Evolutionary conservation across 2,113 vertebrate species (phyloP).

Genomic region (Notothenia rossii): DNA sequence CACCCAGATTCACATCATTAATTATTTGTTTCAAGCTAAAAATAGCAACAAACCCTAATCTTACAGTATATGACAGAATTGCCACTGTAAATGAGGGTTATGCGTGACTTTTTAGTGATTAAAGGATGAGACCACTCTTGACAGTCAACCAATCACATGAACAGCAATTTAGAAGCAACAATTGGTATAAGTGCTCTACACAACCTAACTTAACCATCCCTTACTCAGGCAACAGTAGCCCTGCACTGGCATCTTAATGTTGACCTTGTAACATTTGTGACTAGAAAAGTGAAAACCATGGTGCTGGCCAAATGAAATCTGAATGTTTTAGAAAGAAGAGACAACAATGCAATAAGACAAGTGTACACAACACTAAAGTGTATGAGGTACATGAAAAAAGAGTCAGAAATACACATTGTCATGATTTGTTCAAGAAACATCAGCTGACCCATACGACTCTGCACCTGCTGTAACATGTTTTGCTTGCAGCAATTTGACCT

Average conservation of each 20-base stretch:
- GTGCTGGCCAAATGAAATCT: not conserved
- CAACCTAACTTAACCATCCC: not conserved
- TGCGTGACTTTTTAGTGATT: conserved; percentile 5
- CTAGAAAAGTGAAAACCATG: conserved; percentile 5
- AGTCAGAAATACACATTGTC: not conserved
- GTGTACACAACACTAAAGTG: not conserved
- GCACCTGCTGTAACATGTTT: not conserved
- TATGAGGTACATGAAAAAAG: not conserved
- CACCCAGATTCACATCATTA: conserved; percentile 28
- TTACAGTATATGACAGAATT: conserved; percentile 15
- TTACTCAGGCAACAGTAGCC: not conserved
- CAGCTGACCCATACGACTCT: not conserved
- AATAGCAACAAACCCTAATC: conserved; percentile 12
- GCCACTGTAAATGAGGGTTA: conserved; percentile 22
- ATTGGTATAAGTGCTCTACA: not conserved
- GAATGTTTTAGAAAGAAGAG: not conserved
- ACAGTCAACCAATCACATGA: conserved; percentile 13
- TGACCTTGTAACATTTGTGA: not conserved
- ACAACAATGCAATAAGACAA: not conserved
- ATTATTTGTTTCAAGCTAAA: conserved; percentile 28
- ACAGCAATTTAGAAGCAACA: conserved; percentile 9
- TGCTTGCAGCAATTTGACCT: not conserved
- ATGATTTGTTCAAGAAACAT: not conserved
- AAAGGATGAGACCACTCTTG: conserved; percentile 5
- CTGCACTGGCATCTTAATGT: not conserved